These are phyloP conservation scores for Spilarctia lutea DNA, from an alignment of 2,888 invertebrate genomes.

Conservation along the genomic window DNA sequence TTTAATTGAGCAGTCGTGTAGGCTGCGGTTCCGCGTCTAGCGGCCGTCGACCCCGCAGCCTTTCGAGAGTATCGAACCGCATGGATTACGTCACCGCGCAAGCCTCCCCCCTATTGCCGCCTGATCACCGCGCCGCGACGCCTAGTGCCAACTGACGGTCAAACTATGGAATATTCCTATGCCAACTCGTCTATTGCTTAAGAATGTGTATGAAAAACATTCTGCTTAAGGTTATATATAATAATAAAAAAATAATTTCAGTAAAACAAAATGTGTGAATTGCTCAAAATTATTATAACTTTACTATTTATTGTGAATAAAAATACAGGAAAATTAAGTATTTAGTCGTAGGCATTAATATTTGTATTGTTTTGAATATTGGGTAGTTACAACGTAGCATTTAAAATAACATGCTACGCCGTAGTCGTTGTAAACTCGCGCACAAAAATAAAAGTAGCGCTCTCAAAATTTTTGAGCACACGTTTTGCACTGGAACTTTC, in stretches of 20 bases:
- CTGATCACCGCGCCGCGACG: constrained; percentile 50
- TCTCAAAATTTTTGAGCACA: constrained; percentile 60
- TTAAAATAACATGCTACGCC: constrained; percentile 52
- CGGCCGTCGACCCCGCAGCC: constrained; percentile 81
- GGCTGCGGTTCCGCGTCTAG: constrained; percentile 84
- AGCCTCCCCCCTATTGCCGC: constrained; percentile 65
- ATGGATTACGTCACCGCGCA: constrained; percentile 80
- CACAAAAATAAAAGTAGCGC: constrained; percentile 57
- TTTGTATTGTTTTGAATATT: neutral
- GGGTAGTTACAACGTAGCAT: constrained; percentile 38
- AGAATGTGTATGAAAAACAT: constrained; percentile 51
- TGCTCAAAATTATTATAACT: constrained; percentile 12
- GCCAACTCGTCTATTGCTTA: constrained; percentile 45
- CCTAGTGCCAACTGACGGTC: constrained; percentile 55
- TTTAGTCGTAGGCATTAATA: neutral
- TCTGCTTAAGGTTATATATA: constrained; percentile 33
- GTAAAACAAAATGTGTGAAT: constrained; percentile 26
- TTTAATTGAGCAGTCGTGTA: constrained; percentile 82
- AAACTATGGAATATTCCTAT: constrained; percentile 62
- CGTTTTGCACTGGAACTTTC: constrained; percentile 69
- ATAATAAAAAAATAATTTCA: constrained; percentile 17
- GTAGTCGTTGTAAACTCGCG: constrained; percentile 50
- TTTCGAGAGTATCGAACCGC: constrained; percentile 80
- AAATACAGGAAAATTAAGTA: neutral
- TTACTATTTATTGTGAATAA: neutral